Evolutionary conservation across 2,888 invertebrate species (phyloP).

Genomic region (Exocentrus adspersus): DNA sequence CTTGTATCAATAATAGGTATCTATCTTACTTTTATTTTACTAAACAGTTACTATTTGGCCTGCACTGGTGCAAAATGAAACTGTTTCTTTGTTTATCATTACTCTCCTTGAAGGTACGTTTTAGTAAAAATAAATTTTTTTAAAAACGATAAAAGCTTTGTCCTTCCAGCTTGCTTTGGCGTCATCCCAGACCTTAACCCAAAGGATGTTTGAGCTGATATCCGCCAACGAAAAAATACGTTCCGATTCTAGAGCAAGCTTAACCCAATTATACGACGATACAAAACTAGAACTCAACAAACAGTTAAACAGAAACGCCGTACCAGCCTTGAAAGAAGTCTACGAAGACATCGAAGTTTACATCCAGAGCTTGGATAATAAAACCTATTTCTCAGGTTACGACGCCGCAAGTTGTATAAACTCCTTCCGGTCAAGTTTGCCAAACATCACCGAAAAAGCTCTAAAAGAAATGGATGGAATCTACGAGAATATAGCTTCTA

Average conservation of each 20-base stretch:
- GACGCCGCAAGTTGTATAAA: not conserved
- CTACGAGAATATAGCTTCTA: not conserved
- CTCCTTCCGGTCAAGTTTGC: not conserved
- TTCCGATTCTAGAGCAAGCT: not conserved
- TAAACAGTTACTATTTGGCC: no score
- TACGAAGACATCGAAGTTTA: not conserved
- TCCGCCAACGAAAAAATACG: not conserved
- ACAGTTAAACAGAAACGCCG: not conserved
- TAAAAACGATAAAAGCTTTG: no score
- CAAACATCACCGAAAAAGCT: slow-evolving; percentile 7
- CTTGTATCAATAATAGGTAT: no score
- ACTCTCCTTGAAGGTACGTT: no score
- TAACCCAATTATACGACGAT: not conserved
- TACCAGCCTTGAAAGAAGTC: not conserved
- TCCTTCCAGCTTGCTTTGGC: slow-evolving; percentile 4
- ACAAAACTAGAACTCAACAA: not conserved
- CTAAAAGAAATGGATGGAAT: not conserved
- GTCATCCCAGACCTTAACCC: not conserved
- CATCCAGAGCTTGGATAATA: not conserved
- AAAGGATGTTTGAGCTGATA: not conserved
- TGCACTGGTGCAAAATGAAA: no score
- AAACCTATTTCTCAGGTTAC: not conserved
- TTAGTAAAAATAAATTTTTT: no score
- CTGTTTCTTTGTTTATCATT: no score
- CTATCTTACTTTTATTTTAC: no score